A percentile compares a stretch with the other conserved stretches of the same genome.
These are phyloP conservation scores for Sebastes melanostomus DNA, from an alignment of 2,797 vertebrate genomes.

Conservation along the genomic window DNA sequence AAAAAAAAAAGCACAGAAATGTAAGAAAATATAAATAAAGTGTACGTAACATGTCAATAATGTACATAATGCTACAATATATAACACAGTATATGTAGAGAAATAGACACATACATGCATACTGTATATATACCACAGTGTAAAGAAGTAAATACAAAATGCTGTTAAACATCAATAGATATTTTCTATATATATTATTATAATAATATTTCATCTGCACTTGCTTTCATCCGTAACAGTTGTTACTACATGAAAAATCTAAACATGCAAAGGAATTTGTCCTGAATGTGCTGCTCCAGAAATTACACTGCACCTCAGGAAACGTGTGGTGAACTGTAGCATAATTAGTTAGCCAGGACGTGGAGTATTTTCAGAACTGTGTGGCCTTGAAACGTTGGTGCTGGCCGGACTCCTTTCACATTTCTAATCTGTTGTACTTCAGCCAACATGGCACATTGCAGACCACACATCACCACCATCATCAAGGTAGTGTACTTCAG, in stretches of 20 bases:
- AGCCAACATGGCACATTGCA: not conserved
- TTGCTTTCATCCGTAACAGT: not conserved
- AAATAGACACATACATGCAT: no score
- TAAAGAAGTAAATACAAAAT: no score
- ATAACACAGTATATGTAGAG: no score
- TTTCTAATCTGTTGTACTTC: slow-evolving; percentile 14
- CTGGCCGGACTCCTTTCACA: not conserved
- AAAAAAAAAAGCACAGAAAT: no score
- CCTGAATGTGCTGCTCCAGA: not conserved
- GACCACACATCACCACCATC: not conserved
- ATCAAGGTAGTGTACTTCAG: slow-evolving; percentile 3
- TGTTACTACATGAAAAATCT: not conserved
- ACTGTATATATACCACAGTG: no score
- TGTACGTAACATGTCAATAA: no score
- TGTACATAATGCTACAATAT: no score
- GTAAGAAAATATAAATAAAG: no score
- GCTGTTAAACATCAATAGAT: no score
- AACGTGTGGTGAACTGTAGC: not conserved
- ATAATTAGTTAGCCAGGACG: not conserved
- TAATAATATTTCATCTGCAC: not conserved
- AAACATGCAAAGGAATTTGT: slow-evolving; percentile 3
- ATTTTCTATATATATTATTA: no score
- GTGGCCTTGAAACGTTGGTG: not conserved
- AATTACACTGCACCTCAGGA: not conserved
- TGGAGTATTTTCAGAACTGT: not conserved